phyloP scores from a whole-genome alignment of 1,140 invertebrate genomes.

The Scaptomyza montana region DNA sequence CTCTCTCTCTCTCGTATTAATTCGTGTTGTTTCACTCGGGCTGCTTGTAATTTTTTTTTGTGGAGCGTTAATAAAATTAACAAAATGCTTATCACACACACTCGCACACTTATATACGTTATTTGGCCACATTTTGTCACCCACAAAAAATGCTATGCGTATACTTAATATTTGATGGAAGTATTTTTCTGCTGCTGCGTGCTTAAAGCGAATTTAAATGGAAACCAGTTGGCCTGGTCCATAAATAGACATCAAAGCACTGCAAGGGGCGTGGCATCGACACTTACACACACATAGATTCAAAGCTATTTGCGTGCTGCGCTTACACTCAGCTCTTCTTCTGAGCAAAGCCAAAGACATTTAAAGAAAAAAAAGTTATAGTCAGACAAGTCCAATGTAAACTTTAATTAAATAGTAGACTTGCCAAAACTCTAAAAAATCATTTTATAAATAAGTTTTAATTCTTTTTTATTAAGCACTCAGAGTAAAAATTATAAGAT shows the following conservation, averaged over 20 bases:
- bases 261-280: constrained; percentile 28
- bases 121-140: constrained; percentile 54
- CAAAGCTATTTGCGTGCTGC: constrained; percentile 66
- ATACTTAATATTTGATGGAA: constrained; percentile 55
- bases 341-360: constrained; percentile 41
- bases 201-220: constrained; percentile 57
- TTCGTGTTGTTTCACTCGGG: neutral
- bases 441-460: neutral
- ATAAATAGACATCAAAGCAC: constrained; percentile 77
- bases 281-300: neutral
- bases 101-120: constrained; percentile 25
- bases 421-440: neutral
- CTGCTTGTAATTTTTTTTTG: constrained; percentile 20
- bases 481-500: neutral
- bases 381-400: neutral
- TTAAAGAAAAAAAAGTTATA: neutral
- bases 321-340: constrained; percentile 64
- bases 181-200: constrained; percentile 9
- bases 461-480: neutral
- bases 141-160: constrained; percentile 50
- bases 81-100: constrained; percentile 30
- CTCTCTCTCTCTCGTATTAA: neutral
- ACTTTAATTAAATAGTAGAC: constrained; percentile 47
- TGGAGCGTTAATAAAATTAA: constrained; percentile 63
- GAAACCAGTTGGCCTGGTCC: constrained; percentile 41